A percentile compares a stretch with the other conserved stretches of the same genome.
phyloP scores from a whole-genome alignment of 2,797 vertebrate genomes.

The Onychomys leucogaster region DNA sequence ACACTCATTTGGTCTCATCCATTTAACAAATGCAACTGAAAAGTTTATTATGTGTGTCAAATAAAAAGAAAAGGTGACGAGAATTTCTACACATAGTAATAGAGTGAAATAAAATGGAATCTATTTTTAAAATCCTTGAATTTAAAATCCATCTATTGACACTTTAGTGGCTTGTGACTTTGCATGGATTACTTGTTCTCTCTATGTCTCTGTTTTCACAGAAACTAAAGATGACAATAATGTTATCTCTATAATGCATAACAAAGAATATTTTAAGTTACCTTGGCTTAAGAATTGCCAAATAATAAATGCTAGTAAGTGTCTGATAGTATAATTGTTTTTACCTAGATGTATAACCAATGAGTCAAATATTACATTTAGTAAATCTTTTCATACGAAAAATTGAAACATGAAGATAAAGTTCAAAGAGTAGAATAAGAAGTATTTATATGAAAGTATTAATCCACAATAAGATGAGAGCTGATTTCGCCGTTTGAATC shows the following conservation, averaged over 20 bases:
- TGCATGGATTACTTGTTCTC: not conserved
- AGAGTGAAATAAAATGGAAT: not conserved
- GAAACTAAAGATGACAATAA: conserved; percentile 33
- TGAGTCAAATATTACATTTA: not conserved
- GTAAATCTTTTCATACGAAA: conserved; percentile 26
- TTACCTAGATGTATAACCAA: conserved; percentile 2
- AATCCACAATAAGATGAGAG: conserved; percentile 3
- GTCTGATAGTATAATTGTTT: not conserved
- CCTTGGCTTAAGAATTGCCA: not conserved
- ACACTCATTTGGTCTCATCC: not conserved
- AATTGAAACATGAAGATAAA: not conserved
- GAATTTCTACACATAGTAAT: not conserved
- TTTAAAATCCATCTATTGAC: conserved; percentile 28
- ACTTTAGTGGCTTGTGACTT: not conserved
- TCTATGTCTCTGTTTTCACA: not conserved
- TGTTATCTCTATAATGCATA: not conserved
- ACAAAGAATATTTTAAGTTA: not conserved
- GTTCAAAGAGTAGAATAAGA: not conserved
- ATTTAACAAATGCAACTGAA: conserved; percentile 17
- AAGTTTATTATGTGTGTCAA: not conserved
- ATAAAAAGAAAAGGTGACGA: not conserved
- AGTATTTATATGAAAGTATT: not conserved
- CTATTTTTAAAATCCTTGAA: not conserved
- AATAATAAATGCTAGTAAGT: conserved; percentile 24
- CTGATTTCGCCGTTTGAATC: not conserved